Evolutionary conservation across 2,113 vertebrate species (phyloP).

Genomic region (Colistium nudipinnis): DNA sequence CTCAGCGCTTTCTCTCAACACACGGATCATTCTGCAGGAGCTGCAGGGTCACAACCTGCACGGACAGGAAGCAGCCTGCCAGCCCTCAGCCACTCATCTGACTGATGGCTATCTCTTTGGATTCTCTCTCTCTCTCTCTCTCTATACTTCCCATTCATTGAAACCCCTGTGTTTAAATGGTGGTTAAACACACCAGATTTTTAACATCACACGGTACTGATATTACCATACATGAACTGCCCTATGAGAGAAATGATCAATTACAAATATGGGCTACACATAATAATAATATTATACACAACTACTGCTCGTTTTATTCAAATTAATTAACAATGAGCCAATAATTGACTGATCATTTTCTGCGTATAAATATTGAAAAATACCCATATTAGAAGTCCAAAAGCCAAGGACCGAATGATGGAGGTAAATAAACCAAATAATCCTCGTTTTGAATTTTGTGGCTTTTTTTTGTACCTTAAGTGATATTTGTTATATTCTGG

Average conservation of each 20-base stretch:
- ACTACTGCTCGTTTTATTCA: too few relatives aligned
- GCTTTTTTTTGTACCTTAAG: too few relatives aligned
- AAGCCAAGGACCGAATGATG: not conserved
- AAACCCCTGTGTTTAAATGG: conserved; percentile 23
- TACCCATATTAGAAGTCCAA: not conserved
- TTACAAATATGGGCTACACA: too few relatives aligned
- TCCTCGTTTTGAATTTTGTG: too few relatives aligned
- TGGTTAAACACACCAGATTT: not conserved
- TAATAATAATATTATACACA: too few relatives aligned
- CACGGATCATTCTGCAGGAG: conserved; percentile 52
- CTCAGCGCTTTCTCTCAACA: conserved; percentile 59
- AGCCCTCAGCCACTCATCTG: conserved; percentile 37
- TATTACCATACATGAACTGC: too few relatives aligned
- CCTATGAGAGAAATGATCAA: too few relatives aligned
- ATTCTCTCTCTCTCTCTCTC: conserved; percentile 2
- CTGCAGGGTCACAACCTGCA: conserved; percentile 60
- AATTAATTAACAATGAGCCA: not conserved
- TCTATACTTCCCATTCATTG: not conserved
- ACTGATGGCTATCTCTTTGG: conserved; percentile 6
- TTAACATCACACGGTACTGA: too few relatives aligned
- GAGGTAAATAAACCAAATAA: too few relatives aligned
- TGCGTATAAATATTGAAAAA: not conserved
- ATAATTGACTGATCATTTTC: not conserved
- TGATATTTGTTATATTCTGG: too few relatives aligned
- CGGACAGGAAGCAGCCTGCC: conserved; percentile 53